Evolutionary conservation across 1,140 invertebrate genomes (phyloP), one percentile per base, ranked within the genome.

Genomic region (Drosophila pseudoobscura): DNA sequence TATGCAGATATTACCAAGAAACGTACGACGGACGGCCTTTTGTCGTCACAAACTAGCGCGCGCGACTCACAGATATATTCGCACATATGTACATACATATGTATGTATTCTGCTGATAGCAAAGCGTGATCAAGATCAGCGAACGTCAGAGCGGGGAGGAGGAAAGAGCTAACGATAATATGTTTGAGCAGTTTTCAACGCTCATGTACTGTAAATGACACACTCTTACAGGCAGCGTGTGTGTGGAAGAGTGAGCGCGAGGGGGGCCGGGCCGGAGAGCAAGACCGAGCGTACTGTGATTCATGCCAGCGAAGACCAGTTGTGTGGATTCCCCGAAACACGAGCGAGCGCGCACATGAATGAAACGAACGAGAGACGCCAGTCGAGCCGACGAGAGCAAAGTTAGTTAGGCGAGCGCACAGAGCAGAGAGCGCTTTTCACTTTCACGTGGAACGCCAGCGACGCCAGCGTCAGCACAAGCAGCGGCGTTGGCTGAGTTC

Each of bases 41-140:
- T 83, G 69, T 83, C 79, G 75, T 82, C 79, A 82, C 69, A 20
- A 53, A 43, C 20, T 17, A 5, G 20, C 22, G 22, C 35, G 35
- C 35, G 11, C 35, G 8, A 39, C 35, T 39, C 11, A 39, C 35
- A 39, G 35, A 39, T 39, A 29, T 6, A 29, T 29, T 20, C 20
- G 20, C 20, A 29, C 6, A 31, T n/a, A n/a, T n/a, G n/a, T 13
- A 11, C 11, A 29, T 29, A 7, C 0, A 7, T 29, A 29, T 29
- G n/a, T 6, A 29, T 3, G 5, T 8, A 29, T 26, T 69, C 65
- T 17, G 9, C 29, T 39, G 61, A 63, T 62, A 64, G 7, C 13
- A 9, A 1, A 26, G 9, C 26, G 26, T 13, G 29, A 3, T 39
- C 35, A 3, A 35, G 31, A 31, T 6, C 7, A 8, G 8, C 1